Evolutionary conservation across 2,888 invertebrate genomes (phyloP).

Genomic region (Calameuta pallipes): DNA sequence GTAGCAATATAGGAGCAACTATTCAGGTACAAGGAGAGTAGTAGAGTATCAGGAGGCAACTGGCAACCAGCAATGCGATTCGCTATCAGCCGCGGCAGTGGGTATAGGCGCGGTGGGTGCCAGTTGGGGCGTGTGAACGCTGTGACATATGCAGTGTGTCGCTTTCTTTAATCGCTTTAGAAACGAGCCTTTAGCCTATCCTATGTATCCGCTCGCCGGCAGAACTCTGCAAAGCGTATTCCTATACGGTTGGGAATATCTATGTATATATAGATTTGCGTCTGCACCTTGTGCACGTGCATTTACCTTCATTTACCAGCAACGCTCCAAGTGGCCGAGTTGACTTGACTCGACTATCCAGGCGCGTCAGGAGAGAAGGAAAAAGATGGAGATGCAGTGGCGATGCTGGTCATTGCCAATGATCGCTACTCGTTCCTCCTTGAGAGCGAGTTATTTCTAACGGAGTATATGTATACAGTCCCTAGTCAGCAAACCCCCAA

Average conservation of each 20-base stretch:
- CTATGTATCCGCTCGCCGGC: not conserved
- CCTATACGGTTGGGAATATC: not conserved
- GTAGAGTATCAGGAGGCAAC: no score
- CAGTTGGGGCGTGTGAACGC: conserved; percentile 64
- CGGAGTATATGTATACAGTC: not conserved
- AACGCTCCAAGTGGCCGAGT: no score
- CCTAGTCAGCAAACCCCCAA: no score
- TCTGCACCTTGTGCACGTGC: not conserved
- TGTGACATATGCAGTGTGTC: conserved; percentile 65
- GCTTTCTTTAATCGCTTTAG: conserved; percentile 62
- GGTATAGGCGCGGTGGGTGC: conserved; percentile 55
- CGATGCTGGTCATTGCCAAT: not conserved
- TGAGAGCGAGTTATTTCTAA: not conserved
- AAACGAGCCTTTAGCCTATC: not conserved
- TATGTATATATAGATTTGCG: not conserved
- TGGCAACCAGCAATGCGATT: conserved; percentile 19
- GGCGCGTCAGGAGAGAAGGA: not conserved
- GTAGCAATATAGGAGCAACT: no score
- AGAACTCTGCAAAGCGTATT: not conserved
- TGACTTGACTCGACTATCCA: no score
- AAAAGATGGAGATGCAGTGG: not conserved
- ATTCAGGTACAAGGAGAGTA: no score
- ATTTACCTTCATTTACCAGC: no score
- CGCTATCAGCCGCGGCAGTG: conserved; percentile 36
- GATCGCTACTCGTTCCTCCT: not conserved